Evolutionary conservation across 2,113 vertebrate genomes (phyloP), one percentile per base, ranked within the genome.

Genomic region (Daboia siamensis): DNA sequence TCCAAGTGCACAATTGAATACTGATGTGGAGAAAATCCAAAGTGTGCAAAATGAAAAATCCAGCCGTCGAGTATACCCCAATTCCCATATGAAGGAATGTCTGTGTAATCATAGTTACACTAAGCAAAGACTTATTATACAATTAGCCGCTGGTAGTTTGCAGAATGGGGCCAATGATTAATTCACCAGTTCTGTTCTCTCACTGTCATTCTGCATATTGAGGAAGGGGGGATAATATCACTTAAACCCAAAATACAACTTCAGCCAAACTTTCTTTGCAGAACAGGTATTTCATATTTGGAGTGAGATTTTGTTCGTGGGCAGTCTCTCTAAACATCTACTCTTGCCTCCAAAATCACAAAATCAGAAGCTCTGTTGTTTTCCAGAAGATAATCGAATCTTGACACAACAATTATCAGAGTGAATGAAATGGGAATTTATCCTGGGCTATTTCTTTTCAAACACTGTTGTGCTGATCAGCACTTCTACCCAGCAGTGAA

Each of bases 11-110:
- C 96, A 97, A 97, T 96, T 97, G 96, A 97, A 98, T 95, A 96
- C 97, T 95, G 95, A 97, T 96, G 95, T 97, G 96, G 90, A 97
- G 94, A 96, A 95, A 97, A 97, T 97, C 95, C 95, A 93, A 97
- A 97, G 96, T 90, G 96, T 90, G 74, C 97, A 98, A 97, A 92
- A 97, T 96, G 26, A 33, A 95, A 97, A 97, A 95, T 5, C 23
- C 94, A 96, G 95, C 93, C 96, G 96, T 95, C 93, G 95, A 93
- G 97, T 95, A 95, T 93, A 95, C 91, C 69, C 84, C 29, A 54
- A 93, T 97, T 96, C 95, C 94, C 95, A 96, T 91, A 94, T 90
- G 92, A 97, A 97, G 94, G 69, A 94, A 95, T 87, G 92, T 93
- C 93, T 55, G 91, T 93, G 94, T 69, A 91, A 88, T 69, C 85